Conservation (phyloP, 1,140 invertebrate genomes). For the Harlomillsia oculata region DNA sequence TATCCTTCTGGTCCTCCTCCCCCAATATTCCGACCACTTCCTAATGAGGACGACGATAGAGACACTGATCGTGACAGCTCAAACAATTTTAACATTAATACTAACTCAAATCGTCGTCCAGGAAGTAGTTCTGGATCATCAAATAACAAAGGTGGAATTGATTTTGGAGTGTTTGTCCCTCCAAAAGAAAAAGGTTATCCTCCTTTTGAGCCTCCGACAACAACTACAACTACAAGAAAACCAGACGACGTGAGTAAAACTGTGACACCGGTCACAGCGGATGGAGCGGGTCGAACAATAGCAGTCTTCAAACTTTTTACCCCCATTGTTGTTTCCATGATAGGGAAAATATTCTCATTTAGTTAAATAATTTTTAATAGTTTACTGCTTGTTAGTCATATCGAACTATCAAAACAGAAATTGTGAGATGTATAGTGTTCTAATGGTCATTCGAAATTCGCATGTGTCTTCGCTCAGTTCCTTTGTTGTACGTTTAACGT, state of each 20-base stretch:
- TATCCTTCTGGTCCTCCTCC: conserved; percentile 34
- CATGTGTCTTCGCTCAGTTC: too few relatives aligned
- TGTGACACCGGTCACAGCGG: conserved; percentile 5
- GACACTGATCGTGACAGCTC: conserved; percentile 23
- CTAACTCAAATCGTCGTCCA: neutral
- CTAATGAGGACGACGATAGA: conserved; percentile 38
- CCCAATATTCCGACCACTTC: conserved; percentile 25
- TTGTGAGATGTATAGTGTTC: neutral
- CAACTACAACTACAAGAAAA: conserved; percentile 4
- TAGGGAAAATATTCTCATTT: conserved; percentile 32
- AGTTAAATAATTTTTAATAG: conserved; percentile 5
- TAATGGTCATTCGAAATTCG: too few relatives aligned
- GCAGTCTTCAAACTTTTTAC: conserved; percentile 32
- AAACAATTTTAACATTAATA: conserved; percentile 19
- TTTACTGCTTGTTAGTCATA: too few relatives aligned
- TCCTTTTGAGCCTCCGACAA: neutral
- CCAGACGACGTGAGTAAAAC: conserved; percentile 7
- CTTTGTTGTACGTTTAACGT: too few relatives aligned
- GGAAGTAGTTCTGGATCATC: neutral
- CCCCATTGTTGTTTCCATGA: conserved; percentile 28
- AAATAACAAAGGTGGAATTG: conserved; percentile 11
- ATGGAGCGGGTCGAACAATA: conserved; percentile 16
- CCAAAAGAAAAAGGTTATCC: conserved; percentile 2
- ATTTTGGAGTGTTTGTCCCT: conserved; percentile 8
- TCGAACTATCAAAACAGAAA: neutral